Conservation (phyloP, 2,113 vertebrate genomes). For the Notarius lentiginosus region DNA sequence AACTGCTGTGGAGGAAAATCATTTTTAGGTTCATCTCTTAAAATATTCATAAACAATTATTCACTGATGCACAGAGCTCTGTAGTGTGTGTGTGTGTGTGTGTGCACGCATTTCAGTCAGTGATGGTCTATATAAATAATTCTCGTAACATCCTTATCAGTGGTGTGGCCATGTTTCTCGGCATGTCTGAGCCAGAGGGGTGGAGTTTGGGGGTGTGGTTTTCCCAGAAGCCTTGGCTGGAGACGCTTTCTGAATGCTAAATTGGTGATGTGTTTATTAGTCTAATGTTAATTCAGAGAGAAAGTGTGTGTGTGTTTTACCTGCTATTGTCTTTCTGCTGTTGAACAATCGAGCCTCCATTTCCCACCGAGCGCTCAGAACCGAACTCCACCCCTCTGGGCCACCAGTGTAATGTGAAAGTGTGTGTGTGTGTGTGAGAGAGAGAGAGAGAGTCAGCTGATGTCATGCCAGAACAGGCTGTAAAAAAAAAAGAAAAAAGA, state of each 20-base stretch:
- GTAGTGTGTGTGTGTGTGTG: neutral
- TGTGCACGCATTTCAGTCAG: neutral
- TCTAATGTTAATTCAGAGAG: neutral
- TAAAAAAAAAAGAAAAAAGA: neutral
- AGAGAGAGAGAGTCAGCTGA: conserved; percentile 44
- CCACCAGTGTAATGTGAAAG: conserved; percentile 42
- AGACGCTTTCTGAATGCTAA: neutral
- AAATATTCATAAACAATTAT: neutral
- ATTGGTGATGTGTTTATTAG: neutral
- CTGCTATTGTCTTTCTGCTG: conserved; percentile 72
- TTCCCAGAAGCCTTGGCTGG: neutral
- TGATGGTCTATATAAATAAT: neutral
- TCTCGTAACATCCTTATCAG: neutral
- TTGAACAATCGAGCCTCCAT: conserved; percentile 67
- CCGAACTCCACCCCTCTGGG: conserved; percentile 45
- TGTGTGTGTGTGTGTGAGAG: conserved; percentile 39
- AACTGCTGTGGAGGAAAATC: too few relatives aligned
- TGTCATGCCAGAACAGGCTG: conserved; percentile 59
- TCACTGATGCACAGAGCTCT: conserved; percentile 57
- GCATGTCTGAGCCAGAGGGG: neutral
- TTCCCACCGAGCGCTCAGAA: conserved; percentile 58
- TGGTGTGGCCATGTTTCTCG: neutral
- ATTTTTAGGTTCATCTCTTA: too few relatives aligned
- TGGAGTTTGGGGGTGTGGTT: neutral
- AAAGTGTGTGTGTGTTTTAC: conserved; percentile 55